Conservation (phyloP, 2,888 invertebrate species). For the Callinectes sapidus region DNA sequence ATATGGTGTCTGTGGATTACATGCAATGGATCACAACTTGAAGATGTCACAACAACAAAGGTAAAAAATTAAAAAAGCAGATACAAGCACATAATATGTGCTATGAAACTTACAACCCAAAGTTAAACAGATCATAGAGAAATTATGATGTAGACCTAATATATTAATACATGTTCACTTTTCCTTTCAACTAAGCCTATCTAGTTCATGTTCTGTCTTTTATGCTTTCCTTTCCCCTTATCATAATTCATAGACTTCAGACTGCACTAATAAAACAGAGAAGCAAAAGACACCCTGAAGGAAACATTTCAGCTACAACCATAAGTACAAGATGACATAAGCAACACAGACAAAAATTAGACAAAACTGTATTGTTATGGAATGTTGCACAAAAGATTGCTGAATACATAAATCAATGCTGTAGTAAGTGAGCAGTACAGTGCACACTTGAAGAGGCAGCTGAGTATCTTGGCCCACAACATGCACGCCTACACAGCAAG, state of each 20-base stretch:
- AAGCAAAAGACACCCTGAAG: neutral
- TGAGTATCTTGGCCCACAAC: neutral
- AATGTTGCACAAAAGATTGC: neutral
- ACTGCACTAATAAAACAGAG: neutral
- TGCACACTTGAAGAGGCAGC: neutral
- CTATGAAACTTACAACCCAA: neutral
- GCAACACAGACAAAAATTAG: neutral
- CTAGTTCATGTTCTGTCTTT: neutral
- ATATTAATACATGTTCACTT: neutral
- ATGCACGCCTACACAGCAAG: neutral
- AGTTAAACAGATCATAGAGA: neutral
- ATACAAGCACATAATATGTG: neutral
- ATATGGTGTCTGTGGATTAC: constrained; percentile 34
- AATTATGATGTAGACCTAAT: neutral
- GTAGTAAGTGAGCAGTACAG: neutral
- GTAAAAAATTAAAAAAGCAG: neutral
- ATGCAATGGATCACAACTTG: neutral
- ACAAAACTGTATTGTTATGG: neutral
- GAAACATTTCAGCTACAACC: neutral
- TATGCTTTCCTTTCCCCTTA: neutral
- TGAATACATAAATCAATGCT: neutral
- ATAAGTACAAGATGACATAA: neutral
- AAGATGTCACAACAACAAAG: neutral
- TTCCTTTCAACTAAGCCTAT: neutral
- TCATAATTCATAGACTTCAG: neutral